These are phyloP conservation scores for Monoplex corrugatus DNA, from an alignment of 2,888 invertebrate species.

Conservation along the genomic window DNA sequence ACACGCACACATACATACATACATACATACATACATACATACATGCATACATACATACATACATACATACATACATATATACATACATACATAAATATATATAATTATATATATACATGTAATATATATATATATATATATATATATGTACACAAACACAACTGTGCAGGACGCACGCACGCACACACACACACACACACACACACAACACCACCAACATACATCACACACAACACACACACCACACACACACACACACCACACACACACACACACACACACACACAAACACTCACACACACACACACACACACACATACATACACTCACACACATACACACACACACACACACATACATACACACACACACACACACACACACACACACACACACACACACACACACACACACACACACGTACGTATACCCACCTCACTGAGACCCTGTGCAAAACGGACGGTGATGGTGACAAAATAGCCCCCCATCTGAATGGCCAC, in stretches of 20 bases:
- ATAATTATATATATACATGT: background rate
- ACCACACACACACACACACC: no score
- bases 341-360: conserved; percentile 1
- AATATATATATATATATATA: background rate
- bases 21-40: background rate
- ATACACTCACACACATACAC: conserved; percentile 13
- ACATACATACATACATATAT: background rate
- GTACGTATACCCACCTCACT: no score
- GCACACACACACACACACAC: background rate
- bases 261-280: no score
- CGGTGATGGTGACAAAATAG: conserved; percentile 67
- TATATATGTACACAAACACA: background rate
- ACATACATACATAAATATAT: no score
- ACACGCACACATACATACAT: background rate
- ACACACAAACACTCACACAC: no score
- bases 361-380: conserved; percentile 15
- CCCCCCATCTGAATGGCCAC: conserved; percentile 67
- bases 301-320: conserved; percentile 27
- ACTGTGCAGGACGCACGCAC: background rate
- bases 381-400: conserved; percentile 28
- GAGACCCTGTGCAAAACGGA: conserved; percentile 76
- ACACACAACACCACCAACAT: background rate
- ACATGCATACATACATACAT: background rate
- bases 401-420: no score
- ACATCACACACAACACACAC: background rate